phyloP scores from a whole-genome alignment of 2,888 invertebrate genomes.

The Luperina testacea region DNA sequence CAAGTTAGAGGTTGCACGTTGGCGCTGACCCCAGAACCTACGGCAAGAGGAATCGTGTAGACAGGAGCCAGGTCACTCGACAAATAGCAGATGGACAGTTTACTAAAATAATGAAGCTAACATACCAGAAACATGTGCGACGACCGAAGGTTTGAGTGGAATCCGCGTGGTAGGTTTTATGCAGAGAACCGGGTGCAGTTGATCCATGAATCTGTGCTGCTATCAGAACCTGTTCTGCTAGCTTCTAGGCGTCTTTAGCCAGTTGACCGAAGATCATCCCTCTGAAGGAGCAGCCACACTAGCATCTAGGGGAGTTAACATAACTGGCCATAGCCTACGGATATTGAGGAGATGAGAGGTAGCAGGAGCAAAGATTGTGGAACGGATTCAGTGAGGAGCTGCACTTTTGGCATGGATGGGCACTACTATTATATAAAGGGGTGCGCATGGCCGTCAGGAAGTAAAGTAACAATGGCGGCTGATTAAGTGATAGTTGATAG shows the following conservation, averaged over 20 bases:
- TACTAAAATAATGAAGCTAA: neutral
- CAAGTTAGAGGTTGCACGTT: neutral
- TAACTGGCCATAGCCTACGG: conserved; percentile 2
- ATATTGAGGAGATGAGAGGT: neutral
- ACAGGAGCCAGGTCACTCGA: neutral
- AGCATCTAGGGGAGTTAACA: conserved; percentile 5
- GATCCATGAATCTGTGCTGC: neutral
- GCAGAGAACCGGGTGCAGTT: neutral
- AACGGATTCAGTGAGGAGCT: conserved; percentile 1
- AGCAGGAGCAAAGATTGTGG: conserved; percentile 7
- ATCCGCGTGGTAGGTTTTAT: neutral
- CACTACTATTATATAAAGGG: neutral
- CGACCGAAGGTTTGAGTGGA: conserved; percentile 26
- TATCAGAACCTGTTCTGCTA: conserved; percentile 8
- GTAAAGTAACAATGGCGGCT: neutral
- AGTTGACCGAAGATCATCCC: conserved; percentile 17
- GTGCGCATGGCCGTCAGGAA: neutral
- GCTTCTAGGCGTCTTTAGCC: conserved; percentile 5
- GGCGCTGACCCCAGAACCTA: conserved; percentile 24
- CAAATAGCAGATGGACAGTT: conserved; percentile 6
- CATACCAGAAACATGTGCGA: conserved; percentile 29
- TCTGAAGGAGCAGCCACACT: conserved; percentile 3
- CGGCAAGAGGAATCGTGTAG: conserved; percentile 23
- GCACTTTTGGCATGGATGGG: conserved; percentile 5
- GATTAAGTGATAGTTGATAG: neutral